Evolutionary conservation across 2,113 vertebrate species (phyloP), one percentile per base, ranked within the genome.

Genomic region (Alligator mississippiensis): DNA sequence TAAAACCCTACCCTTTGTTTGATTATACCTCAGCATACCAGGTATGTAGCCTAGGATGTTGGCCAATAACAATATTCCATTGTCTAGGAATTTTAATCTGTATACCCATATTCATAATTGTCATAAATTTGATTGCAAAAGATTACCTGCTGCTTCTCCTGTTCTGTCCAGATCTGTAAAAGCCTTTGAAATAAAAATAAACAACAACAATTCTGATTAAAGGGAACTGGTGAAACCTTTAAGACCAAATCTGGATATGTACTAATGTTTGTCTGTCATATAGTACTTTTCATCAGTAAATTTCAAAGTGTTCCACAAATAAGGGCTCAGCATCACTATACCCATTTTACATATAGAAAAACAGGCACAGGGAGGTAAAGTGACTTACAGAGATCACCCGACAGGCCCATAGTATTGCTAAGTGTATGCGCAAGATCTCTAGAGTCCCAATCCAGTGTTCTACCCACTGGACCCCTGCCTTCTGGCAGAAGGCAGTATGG

Each of bases 41-140:
- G 95, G 92, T 95, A 94, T 91, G 86, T 55, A 89, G 86, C 94
- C 78, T 84, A 94, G 91, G 84, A 95, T 94, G 91, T 15, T 87
- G 91, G 95, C 96, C 96, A 97, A 94, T 85, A 77, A 96, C 94
- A 97, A 97, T 90, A 96, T 62, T 83, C 79, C 72, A 84, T 89
- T 95, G 93, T 96, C 97, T 95, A 95, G 90, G 88, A 96, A 92
- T 90, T 95, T 96, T 83, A 96, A 96, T 96, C 87, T 82, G 70
- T 74, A 30, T 88, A 95, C 90, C 90, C 93, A 84, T 94, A 93
- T 96, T 96, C 92, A 93, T 93, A 95, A 97, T 96, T 70, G 89
- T 90, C 94, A 90, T 95, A 94, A 87, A 91, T 96, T 92, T 96
- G 94, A 96, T 96, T 94, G 80, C 77, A 95, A 96, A 95, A 95